These are phyloP conservation scores for Drosophila lutescens DNA, from an alignment of 2,888 invertebrate species.

Conservation along the genomic window DNA sequence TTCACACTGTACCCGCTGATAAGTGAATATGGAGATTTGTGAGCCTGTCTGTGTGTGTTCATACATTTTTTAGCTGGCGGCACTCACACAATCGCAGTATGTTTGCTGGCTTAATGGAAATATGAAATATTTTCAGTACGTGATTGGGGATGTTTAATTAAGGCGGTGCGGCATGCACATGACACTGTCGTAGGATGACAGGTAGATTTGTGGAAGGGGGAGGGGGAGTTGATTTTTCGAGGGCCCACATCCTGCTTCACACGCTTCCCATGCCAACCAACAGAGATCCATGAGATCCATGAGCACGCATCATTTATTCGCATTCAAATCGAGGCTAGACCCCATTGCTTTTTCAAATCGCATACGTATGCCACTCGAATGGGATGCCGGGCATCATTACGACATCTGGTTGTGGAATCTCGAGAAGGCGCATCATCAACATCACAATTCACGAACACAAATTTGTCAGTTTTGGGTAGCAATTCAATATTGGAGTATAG, in stretches of 20 bases:
- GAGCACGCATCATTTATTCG: constrained; percentile 43
- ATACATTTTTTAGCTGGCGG: constrained; percentile 4
- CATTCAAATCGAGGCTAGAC: constrained; percentile 35
- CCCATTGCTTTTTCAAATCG: constrained; percentile 7
- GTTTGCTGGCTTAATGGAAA: constrained; percentile 37
- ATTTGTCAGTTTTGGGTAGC: neutral
- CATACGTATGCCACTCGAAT: constrained; percentile 12
- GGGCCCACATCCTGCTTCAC: constrained; percentile 35
- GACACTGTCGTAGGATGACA: constrained; percentile 34
- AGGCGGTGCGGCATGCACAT: constrained; percentile 27
- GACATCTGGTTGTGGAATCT: constrained; percentile 13
- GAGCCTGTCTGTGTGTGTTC: neutral
- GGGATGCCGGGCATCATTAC: constrained; percentile 19
- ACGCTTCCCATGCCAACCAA: constrained; percentile 19
- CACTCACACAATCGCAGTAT: constrained; percentile 6
- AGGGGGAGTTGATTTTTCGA: neutral
- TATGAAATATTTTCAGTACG: constrained; percentile 38
- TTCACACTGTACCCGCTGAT: constrained; percentile 16
- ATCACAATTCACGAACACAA: constrained; percentile 2
- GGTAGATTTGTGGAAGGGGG: neutral
- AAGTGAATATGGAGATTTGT: constrained; percentile 1
- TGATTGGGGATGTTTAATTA: constrained; percentile 48
- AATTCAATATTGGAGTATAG: too few relatives aligned
- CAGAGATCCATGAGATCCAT: neutral
- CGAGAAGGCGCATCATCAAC: neutral